phyloP scores from a whole-genome alignment of 2,113 vertebrate genomes.

The Vidua chalybeata region DNA sequence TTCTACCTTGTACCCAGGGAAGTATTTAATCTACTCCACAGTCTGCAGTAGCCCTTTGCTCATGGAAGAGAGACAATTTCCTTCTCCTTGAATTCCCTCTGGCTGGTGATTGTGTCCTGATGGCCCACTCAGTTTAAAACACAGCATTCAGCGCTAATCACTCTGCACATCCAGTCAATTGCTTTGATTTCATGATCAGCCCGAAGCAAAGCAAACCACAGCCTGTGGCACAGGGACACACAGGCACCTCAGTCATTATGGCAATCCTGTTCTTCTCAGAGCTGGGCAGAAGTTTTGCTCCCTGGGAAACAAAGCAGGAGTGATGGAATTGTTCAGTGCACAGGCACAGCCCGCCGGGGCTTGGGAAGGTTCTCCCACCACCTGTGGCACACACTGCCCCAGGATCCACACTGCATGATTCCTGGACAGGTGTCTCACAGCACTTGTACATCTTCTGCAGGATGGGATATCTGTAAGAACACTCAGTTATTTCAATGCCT shows the following conservation, averaged over 20 bases:
- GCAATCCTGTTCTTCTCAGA: background rate
- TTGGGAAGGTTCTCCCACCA: background rate
- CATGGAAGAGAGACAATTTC: background rate
- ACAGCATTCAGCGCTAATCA: background rate
- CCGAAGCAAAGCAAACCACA: background rate
- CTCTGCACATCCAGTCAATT: background rate
- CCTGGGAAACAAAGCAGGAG: background rate
- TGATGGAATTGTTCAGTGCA: background rate
- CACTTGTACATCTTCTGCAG: background rate
- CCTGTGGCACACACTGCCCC: rapidly evolving
- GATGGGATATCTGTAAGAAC: background rate
- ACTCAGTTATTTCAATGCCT: background rate
- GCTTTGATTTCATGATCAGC: background rate
- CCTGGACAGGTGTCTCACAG: background rate
- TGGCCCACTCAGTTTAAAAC: background rate
- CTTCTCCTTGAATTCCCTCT: background rate
- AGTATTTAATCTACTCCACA: background rate
- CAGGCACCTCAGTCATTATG: background rate
- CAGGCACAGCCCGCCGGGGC: rapidly evolving
- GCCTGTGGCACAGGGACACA: background rate
- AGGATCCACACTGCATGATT: rapidly evolving
- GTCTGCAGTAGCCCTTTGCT: background rate
- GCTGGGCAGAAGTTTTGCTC: background rate
- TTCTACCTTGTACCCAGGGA: background rate
- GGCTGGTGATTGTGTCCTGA: background rate